Conservation (phyloP, 2,113 vertebrate genomes). For the Perca flavescens region DNA sequence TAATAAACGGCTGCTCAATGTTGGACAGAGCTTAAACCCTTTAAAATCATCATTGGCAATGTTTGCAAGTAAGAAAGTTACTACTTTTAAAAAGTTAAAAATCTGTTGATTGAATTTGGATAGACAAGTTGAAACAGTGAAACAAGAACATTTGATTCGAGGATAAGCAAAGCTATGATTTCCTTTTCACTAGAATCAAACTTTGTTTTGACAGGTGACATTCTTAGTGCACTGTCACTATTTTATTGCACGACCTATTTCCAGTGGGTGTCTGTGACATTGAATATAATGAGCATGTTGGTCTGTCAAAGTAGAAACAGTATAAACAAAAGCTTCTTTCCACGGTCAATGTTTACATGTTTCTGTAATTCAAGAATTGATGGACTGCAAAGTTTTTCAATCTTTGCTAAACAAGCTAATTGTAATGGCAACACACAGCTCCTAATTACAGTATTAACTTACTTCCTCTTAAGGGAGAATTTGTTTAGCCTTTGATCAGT, state of each 20-base stretch:
- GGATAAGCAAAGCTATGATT: not conserved
- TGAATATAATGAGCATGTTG: slow-evolving; percentile 1
- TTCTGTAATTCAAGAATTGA: slow-evolving; percentile 7
- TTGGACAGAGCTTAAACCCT: not conserved
- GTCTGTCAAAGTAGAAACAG: not conserved
- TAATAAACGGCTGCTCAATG: slow-evolving; percentile 18
- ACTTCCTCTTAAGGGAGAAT: not conserved
- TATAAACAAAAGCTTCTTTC: not conserved
- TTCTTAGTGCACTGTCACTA: not conserved
- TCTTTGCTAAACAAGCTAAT: slow-evolving; percentile 21
- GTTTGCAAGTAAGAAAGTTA: not conserved
- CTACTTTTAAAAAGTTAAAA: not conserved
- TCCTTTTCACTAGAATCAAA: not conserved
- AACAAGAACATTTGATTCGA: not conserved
- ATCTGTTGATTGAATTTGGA: not conserved
- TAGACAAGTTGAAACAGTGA: not conserved
- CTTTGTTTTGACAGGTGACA: not conserved
- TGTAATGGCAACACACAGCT: slow-evolving; percentile 6
- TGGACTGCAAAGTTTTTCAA: not conserved
- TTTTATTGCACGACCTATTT: slow-evolving; percentile 14
- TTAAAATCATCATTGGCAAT: not conserved
- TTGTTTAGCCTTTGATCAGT: slow-evolving; percentile 12
- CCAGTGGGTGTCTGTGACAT: not conserved
- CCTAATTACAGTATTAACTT: not conserved
- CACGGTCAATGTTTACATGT: slow-evolving; percentile 47